A percentile compares a stretch with the other conserved stretches of the same genome.
These are phyloP conservation scores for Syngnathus floridae DNA, from an alignment of 2,113 vertebrate genomes.

Conservation along the genomic window DNA sequence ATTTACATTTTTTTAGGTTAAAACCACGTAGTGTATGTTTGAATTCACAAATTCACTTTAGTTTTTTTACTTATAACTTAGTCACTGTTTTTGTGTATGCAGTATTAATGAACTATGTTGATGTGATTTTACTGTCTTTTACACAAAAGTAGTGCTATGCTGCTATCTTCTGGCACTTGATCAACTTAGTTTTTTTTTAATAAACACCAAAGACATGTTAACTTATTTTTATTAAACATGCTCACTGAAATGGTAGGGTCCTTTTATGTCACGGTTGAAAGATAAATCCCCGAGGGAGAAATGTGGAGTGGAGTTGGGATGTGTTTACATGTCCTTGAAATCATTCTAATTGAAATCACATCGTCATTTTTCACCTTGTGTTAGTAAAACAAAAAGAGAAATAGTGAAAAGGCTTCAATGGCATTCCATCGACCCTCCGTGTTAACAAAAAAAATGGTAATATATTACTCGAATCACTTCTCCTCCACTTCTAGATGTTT, in stretches of 20 bases:
- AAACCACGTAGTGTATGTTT: too few relatives aligned
- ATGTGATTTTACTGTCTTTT: neutral
- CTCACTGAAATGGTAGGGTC: neutral
- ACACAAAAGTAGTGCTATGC: neutral
- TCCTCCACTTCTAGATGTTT: constrained; percentile 48
- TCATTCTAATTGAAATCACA: too few relatives aligned
- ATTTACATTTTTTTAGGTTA: too few relatives aligned
- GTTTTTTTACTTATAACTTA: too few relatives aligned
- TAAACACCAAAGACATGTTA: too few relatives aligned
- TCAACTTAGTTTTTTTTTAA: too few relatives aligned
- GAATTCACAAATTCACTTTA: too few relatives aligned
- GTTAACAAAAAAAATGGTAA: constrained; percentile 14
- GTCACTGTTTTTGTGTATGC: too few relatives aligned
- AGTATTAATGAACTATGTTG: too few relatives aligned
- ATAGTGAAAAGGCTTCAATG: neutral
- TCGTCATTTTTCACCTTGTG: neutral
- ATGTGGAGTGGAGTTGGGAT: neutral
- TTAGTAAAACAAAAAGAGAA: neutral
- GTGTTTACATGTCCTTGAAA: neutral
- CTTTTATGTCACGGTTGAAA: neutral
- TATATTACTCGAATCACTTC: neutral
- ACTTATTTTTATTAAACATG: too few relatives aligned
- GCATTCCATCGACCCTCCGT: neutral
- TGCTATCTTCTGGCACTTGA: neutral
- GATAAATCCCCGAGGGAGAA: neutral